Evolutionary conservation across 2,113 vertebrate genomes (phyloP).

Genomic region (Pygoscelis adeliae): DNA sequence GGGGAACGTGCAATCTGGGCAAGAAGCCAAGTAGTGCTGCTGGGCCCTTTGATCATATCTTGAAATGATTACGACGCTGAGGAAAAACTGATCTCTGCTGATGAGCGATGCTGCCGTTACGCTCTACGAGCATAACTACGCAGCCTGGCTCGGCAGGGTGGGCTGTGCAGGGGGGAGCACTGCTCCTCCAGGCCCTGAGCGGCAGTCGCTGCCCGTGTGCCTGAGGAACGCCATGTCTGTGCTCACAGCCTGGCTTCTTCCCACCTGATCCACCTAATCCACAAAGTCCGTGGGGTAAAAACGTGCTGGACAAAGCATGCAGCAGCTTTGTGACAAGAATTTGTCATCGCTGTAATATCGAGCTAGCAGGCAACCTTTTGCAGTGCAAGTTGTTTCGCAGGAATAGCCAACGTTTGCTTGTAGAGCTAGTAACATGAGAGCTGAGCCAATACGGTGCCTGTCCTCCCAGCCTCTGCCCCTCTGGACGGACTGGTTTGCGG

Average conservation of each 20-base stretch:
- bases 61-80: not conserved
- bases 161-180: not conserved
- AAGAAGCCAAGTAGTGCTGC: not conserved
- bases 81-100: not conserved
- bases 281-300: not conserved
- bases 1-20: not conserved
- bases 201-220: no score
- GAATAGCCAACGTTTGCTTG: not conserved
- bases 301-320: not conserved
- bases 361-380: not conserved
- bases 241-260: not conserved
- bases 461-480: not conserved
- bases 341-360: accelerated
- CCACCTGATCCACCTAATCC: not conserved
- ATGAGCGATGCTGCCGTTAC: not conserved
- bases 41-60: not conserved
- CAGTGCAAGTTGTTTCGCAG: not conserved
- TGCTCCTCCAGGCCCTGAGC: not conserved
- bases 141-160: not conserved
- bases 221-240: not conserved
- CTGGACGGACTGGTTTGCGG: not conserved
- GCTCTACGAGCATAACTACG: accelerated
- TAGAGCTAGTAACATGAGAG: accelerated
- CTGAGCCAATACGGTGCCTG: not conserved
- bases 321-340: not conserved